Evolutionary conservation across 2,797 vertebrate genomes (phyloP).

Genomic region (Sternarchorhynchus goeldii): DNA sequence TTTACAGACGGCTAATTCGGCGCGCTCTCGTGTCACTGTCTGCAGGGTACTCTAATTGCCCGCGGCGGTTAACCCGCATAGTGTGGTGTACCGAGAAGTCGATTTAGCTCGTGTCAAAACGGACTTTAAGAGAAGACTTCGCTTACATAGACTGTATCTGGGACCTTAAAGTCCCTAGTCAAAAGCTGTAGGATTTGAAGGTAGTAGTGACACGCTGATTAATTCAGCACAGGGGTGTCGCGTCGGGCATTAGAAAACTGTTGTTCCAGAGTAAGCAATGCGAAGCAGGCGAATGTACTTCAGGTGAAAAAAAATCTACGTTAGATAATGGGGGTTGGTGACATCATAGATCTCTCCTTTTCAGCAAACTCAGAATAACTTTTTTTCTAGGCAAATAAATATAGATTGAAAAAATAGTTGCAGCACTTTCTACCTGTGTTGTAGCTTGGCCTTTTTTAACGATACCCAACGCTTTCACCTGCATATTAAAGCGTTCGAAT

Average conservation of each 20-base stretch:
- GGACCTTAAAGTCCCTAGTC: neutral
- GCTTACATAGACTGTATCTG: neutral
- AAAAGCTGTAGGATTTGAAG: no score
- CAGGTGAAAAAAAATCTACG: neutral
- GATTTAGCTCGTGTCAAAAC: conserved; percentile 45
- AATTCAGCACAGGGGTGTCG: no score
- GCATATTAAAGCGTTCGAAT: no score
- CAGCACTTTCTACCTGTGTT: neutral
- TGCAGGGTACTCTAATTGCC: conserved; percentile 72
- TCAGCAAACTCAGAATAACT: neutral
- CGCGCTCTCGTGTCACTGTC: conserved; percentile 5
- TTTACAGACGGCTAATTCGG: neutral
- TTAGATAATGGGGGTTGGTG: neutral
- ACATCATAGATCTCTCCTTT: neutral
- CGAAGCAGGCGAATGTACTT: neutral
- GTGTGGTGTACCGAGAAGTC: conserved; percentile 36
- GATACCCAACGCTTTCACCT: no score
- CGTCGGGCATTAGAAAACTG: no score
- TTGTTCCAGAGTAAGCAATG: neutral
- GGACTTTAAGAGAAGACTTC: conserved; percentile 11
- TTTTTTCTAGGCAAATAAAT: neutral
- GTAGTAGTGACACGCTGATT: no score
- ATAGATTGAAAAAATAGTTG: neutral
- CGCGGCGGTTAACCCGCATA: conserved; percentile 54
- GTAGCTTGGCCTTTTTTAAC: no score